Conservation (phyloP, 2,113 vertebrate genomes). For the Procavia capensis region DNA sequence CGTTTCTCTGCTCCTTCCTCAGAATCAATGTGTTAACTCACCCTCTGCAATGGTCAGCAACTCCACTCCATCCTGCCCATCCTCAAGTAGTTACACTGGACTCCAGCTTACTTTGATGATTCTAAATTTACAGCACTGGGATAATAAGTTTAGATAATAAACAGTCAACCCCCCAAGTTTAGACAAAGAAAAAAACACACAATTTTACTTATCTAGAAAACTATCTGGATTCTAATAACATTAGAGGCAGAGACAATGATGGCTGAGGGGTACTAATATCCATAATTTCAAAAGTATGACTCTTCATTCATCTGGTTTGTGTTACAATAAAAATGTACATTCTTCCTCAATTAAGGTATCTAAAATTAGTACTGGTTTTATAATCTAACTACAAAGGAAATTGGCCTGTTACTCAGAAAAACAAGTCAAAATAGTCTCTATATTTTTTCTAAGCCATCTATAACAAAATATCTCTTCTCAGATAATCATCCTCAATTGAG, state of each 20-base stretch:
- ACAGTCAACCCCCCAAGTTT: neutral
- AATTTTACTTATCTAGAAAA: neutral
- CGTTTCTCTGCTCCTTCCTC: neutral
- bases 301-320: neutral
- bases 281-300: constrained; percentile 29
- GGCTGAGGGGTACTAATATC: neutral
- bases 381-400: constrained; percentile 10
- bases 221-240: neutral
- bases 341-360: neutral
- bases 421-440: constrained; percentile 6
- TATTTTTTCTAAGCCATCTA: neutral
- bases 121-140: neutral
- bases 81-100: neutral
- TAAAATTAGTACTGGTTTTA: neutral
- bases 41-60: neutral
- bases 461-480: neutral
- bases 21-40: neutral
- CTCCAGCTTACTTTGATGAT: neutral
- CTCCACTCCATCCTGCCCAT: neutral
- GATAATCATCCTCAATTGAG: neutral
- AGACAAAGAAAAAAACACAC: neutral
- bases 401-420: neutral
- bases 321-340: neutral
- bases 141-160: neutral
- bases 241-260: neutral